Evolutionary conservation across 2,797 vertebrate species (phyloP), one percentile per base, ranked within the genome.

Genomic region (Crenuchus spilurus): DNA sequence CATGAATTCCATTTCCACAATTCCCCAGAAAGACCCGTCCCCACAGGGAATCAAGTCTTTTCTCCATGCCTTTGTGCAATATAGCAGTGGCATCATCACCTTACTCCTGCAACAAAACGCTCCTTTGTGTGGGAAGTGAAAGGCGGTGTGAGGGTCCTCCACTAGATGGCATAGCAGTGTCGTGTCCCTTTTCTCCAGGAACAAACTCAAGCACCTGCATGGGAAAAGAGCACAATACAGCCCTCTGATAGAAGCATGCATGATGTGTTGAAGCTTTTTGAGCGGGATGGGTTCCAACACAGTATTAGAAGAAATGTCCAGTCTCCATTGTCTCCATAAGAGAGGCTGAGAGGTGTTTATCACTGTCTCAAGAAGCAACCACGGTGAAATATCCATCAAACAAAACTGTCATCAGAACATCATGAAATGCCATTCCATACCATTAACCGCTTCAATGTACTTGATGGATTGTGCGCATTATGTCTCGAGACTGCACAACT

Each of bases 141-240:
- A 67, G 80, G 39, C 10, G 28, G 52, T 64, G 30, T 58, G 33
- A 48, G 24, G 26, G 49, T 74, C 60, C 58, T 75, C 80, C 80
- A 82, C 80, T 82, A 82, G 80, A 82, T 82, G 80, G 80, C 77
- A 72, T 55, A 77, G 62, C 80, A 55, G 80, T 72, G 77, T 80
- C 77, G 46, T 28, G 39, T 75, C 68, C 71, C 44, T 30, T 20
- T 28, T 22, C 51, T 72, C 44, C 8, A 37, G 63, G 42, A 75
- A 33, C 48, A 48, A n/a, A 31, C 49, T 69, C 70, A 33, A 35
- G 62, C 68, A 77, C 54, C 70, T 76, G 77, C 58, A 18, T 52
- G 69, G 64, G 41, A 75, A 77, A 76, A 72, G 68, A 66, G 71
- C 72, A 60, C 31, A 26, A 9, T 7, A 60, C 18, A 22, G 20